Percentiles rank a stretch among this genome's conserved stretches.
Evolutionary conservation across 1,140 invertebrate species (phyloP).

Genomic region (Leptinotarsa lineolata): DNA sequence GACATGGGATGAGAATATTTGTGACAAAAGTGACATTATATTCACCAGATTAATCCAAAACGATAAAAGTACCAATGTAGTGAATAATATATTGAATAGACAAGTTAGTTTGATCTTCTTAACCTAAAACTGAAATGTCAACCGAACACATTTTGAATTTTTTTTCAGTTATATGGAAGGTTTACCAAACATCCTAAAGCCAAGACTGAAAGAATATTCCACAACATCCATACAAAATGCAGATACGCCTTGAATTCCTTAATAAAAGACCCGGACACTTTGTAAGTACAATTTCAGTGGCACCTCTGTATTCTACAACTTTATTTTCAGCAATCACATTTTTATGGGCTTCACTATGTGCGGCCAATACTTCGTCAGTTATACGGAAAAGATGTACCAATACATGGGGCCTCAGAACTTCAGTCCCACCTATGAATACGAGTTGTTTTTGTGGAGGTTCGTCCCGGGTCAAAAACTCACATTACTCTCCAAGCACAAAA

Average conservation of each 20-base stretch:
- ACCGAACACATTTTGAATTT: conserved; percentile 31
- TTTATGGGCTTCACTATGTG: conserved; percentile 93
- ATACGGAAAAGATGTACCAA: conserved; percentile 58
- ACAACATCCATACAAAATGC: conserved; percentile 65
- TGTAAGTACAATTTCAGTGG: conserved; percentile 50
- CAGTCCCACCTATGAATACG: conserved; percentile 48
- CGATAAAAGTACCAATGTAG: conserved; percentile 44
- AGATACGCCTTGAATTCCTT: conserved; percentile 57
- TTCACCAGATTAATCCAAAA: conserved; percentile 21
- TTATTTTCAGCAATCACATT: conserved; percentile 67
- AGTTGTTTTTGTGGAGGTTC: conserved; percentile 53
- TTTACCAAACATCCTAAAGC: conserved; percentile 49
- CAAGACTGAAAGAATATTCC: conserved; percentile 59
- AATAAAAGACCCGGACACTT: conserved; percentile 48
- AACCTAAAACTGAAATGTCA: conserved; percentile 37
- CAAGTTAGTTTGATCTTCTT: conserved; percentile 48
- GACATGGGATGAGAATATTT: conserved; percentile 29
- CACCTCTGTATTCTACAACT: conserved; percentile 20
- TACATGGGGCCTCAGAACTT: conserved; percentile 29
- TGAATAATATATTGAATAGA: conserved; percentile 50
- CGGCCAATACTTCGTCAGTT: conserved; percentile 89
- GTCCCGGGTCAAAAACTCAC: conserved; percentile 48
- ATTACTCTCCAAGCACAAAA: conserved; percentile 50
- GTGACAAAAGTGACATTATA: conserved; percentile 18
- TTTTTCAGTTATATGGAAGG: conserved; percentile 50